Evolutionary conservation across 64 coral and sea anemone genomes (phyloP), one percentile per base, ranked within the genome.

Genomic region (Anthopleura sola): DNA sequence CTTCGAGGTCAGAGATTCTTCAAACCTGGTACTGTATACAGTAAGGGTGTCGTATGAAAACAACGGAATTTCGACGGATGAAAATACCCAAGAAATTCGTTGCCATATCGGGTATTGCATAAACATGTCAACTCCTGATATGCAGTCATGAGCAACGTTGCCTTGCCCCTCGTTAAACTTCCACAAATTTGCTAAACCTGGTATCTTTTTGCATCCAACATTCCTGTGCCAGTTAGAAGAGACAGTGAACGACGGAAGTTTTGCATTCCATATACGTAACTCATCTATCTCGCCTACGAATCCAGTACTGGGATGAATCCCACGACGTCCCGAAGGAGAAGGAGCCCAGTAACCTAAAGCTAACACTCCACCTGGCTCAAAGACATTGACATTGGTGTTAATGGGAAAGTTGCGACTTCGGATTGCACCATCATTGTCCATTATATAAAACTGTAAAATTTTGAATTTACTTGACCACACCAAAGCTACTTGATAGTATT

Each of bases 151-250:
- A 1, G 89, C 95, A 47, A 94, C 66, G 20, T 56, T 83, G 36
- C 95, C 95, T 87, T 91, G 62, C 11, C 95, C 95, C 89, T 98
- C 95, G 68, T 98, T 84, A 74, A 98, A 94, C 37, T 93, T 93
- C 95, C 95, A 98, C 44, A 98, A 85, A 84, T 68, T 94, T 53
- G 95, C 88, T 47, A 98, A 86, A 60, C 49, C 76, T 44, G 51
- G 44, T 40, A n/a, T 39, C n/a, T 26, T 71, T 4, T 48, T 86
- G 80, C 95, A 98, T 48, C 85, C 92, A 12, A 98, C 1, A 54
- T 93, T 95, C 82, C 82, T 68, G 53, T 88, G 88, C 49, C 75
- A 91, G 75, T 91, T 95, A 21, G 74, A 71, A 20, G 93, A 91
- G 46, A 95, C 87, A 16, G 82, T 50, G 34, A 81, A 62, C 10